Percentiles rank a stretch among this genome's conserved stretches.
phyloP scores from a whole-genome alignment of 1,140 invertebrate species.

The Trachelipus rathkii region DNA sequence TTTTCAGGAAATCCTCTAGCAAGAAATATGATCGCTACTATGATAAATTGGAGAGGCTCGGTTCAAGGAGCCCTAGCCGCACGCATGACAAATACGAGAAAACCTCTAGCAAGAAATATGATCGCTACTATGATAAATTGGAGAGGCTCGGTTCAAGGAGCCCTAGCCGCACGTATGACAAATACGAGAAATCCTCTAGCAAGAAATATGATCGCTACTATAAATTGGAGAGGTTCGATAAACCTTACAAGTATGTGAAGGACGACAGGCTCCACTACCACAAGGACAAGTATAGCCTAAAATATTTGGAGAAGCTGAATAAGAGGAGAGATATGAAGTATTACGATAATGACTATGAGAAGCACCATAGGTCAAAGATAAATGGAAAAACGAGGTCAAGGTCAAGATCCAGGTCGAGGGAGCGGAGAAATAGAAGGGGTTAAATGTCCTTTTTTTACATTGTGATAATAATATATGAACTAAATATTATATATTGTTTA shows the following conservation, averaged over 20 bases:
- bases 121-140: too few species aligned
- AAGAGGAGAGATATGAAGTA: conserved; percentile 26
- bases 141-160: too few species aligned
- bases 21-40: background rate
- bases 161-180: too few species aligned
- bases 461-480: too few species aligned
- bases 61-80: too few species aligned
- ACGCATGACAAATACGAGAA: too few species aligned
- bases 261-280: background rate
- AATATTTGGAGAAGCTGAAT: background rate
- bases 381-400: conserved; percentile 16
- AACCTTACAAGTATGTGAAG: conserved; percentile 14
- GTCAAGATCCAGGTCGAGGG: conserved; percentile 27
- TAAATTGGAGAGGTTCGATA: conserved; percentile 22
- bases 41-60: too few species aligned
- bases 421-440: background rate
- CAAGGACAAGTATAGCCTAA: conserved; percentile 22
- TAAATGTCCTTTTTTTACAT: background rate
- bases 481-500: too few species aligned
- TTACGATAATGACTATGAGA: conserved; percentile 31
- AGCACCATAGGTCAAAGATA: conserved; percentile 30
- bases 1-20: too few species aligned
- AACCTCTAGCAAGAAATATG: too few species aligned
- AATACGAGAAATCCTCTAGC: too few species aligned
- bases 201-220: too few species aligned